Evolutionary conservation across 1,140 invertebrate species (phyloP).

Genomic region (Heliconius hermathena): DNA sequence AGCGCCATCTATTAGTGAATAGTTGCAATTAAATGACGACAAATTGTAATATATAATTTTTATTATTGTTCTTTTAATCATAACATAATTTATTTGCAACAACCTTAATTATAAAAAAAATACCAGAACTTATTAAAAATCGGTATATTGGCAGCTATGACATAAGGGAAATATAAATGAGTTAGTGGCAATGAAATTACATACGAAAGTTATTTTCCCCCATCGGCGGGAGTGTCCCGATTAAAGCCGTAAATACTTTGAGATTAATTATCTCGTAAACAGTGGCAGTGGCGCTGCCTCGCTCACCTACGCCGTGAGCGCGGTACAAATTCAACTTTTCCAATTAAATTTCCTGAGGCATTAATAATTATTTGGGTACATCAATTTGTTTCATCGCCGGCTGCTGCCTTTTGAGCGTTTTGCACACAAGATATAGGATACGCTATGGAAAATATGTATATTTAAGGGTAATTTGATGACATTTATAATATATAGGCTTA

Average conservation of each 20-base stretch:
- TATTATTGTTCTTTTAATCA: not conserved
- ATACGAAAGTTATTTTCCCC: slow-evolving; percentile 72
- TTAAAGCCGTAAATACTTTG: slow-evolving; percentile 82
- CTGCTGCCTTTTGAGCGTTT: slow-evolving; percentile 57
- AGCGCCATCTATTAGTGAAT: slow-evolving; percentile 71
- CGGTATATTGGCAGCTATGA: not conserved
- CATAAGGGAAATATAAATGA: slow-evolving; percentile 15
- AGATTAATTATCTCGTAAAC: slow-evolving; percentile 82
- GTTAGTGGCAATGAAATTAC: slow-evolving; percentile 39
- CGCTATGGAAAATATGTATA: not conserved
- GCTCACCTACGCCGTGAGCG: slow-evolving; percentile 80
- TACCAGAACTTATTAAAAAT: not conserved
- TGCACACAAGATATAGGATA: slow-evolving; percentile 24
- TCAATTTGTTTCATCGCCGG: slow-evolving; percentile 81
- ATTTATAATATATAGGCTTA: not conserved
- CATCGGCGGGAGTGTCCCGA: slow-evolving; percentile 73
- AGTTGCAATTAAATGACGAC: slow-evolving; percentile 39
- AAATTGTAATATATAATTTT: not conserved
- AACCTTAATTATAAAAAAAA: not conserved
- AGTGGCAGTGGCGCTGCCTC: slow-evolving; percentile 66
- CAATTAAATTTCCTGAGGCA: slow-evolving; percentile 84
- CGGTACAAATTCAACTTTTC: slow-evolving; percentile 83
- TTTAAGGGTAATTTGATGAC: not conserved
- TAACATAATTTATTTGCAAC: not conserved
- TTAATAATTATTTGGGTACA: slow-evolving; percentile 84